phyloP scores from a whole-genome alignment of 2,888 invertebrate genomes.

The Platerodrilus igneus region DNA sequence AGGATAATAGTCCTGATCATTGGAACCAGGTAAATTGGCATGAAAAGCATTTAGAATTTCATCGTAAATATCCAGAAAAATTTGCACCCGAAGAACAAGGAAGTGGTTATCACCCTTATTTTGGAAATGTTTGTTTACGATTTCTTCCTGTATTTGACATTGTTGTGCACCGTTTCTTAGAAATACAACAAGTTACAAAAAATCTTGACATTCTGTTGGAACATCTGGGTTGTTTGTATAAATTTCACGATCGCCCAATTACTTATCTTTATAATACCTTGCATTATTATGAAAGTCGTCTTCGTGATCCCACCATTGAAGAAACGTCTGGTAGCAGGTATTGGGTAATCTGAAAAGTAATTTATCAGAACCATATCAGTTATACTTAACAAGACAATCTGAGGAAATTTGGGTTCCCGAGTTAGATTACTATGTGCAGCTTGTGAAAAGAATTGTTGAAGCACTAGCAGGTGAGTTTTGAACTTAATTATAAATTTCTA shows the following conservation, averaged over 20 bases:
- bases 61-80: constrained; percentile 91
- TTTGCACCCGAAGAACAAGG: constrained; percentile 87
- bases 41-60: constrained; percentile 90
- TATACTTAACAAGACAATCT: constrained; percentile 62
- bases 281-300: constrained; percentile 88
- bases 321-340: constrained; percentile 80
- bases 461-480: constrained; percentile 52
- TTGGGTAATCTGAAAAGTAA: constrained; percentile 82
- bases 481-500: constrained; percentile 65
- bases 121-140: constrained; percentile 92
- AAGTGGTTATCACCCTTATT: constrained; percentile 74
- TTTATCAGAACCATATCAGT: constrained; percentile 79
- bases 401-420: constrained; percentile 82
- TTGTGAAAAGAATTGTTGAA: constrained; percentile 81
- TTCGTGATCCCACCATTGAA: constrained; percentile 80
- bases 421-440: constrained; percentile 79
- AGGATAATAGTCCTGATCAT: constrained; percentile 93
- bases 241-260: constrained; percentile 93
- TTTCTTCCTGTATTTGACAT: constrained; percentile 94
- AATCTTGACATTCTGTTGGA: constrained; percentile 85
- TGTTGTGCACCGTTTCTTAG: constrained; percentile 88
- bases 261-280: constrained; percentile 95
- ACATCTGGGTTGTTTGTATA: constrained; percentile 85
- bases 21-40: constrained; percentile 98
- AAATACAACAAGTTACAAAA: constrained; percentile 75